A percentile compares a stretch with the other conserved stretches of the same genome.
phyloP scores from a whole-genome alignment of 2,797 vertebrate genomes.

The Thaleichthys pacificus region DNA sequence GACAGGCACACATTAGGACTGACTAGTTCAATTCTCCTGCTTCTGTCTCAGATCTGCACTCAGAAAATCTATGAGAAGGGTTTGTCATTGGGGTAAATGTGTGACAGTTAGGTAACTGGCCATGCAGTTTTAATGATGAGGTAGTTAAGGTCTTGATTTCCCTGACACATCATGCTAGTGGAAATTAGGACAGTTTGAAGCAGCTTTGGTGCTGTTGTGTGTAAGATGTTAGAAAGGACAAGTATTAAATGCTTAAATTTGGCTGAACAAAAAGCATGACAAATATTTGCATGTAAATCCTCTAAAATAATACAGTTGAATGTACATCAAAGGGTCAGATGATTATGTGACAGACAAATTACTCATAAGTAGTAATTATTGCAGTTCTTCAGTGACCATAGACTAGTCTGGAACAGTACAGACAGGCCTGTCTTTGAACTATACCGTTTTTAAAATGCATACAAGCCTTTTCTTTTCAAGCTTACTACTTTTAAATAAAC shows the following conservation, averaged over 20 bases:
- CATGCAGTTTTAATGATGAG: constrained; percentile 25
- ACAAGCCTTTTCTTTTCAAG: background rate
- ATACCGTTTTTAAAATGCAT: constrained; percentile 36
- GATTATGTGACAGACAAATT: constrained; percentile 80
- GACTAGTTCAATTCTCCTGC: constrained; percentile 59
- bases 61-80: background rate
- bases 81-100: constrained; percentile 15
- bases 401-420: constrained; percentile 50
- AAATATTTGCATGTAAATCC: constrained; percentile 51
- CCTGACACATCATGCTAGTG: constrained; percentile 10
- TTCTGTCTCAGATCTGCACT: constrained; percentile 32
- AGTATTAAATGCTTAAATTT: constrained; percentile 22
- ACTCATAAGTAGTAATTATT: constrained; percentile 86
- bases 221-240: background rate
- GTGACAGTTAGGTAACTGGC: constrained; percentile 10
- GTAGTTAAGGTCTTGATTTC: constrained; percentile 17
- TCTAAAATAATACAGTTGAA: constrained; percentile 40
- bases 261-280: constrained; percentile 42
- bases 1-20: constrained; percentile 20
- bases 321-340: constrained; percentile 55
- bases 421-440: constrained; percentile 48
- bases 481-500: background rate
- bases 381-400: constrained; percentile 50
- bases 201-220: background rate
- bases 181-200: background rate